Conservation (phyloP, 2,888 invertebrate genomes). For the Chorisops tibialis region DNA sequence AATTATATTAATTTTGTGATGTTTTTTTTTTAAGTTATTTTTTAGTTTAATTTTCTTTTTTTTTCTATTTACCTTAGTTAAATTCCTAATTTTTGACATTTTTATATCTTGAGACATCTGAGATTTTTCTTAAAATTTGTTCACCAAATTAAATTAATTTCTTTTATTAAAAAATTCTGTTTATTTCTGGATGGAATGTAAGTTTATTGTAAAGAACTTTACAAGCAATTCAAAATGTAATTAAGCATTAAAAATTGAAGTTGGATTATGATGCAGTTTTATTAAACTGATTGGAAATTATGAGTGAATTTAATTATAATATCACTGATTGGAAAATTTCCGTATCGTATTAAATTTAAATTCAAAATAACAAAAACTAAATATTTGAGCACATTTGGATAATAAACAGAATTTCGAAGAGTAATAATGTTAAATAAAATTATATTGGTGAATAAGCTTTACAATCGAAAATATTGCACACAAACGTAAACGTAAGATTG, state of each 20-base stretch:
- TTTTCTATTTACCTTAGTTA: background rate
- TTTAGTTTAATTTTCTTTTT: background rate
- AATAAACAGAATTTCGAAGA: background rate
- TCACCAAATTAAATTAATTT: no score
- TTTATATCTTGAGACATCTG: background rate
- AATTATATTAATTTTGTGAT: constrained; percentile 11
- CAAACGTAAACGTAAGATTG: constrained; percentile 28
- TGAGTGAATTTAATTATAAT: no score
- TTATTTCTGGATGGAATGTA: no score
- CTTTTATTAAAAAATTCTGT: no score
- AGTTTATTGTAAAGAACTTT: no score
- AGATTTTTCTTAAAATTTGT: background rate
- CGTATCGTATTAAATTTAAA: background rate
- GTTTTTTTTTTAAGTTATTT: no score
- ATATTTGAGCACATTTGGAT: no score
- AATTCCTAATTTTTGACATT: background rate
- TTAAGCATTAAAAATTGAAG: no score
- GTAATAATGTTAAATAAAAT: background rate
- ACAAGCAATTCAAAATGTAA: no score
- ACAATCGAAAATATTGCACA: constrained; percentile 32
- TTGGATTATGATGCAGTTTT: no score
- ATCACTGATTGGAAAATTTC: no score
- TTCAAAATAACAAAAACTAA: background rate
- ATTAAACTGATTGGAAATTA: no score
- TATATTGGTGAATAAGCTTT: constrained; percentile 11